These are phyloP conservation scores for Corbicula japonica DNA, from an alignment of 2,888 invertebrate genomes.

Conservation along the genomic window DNA sequence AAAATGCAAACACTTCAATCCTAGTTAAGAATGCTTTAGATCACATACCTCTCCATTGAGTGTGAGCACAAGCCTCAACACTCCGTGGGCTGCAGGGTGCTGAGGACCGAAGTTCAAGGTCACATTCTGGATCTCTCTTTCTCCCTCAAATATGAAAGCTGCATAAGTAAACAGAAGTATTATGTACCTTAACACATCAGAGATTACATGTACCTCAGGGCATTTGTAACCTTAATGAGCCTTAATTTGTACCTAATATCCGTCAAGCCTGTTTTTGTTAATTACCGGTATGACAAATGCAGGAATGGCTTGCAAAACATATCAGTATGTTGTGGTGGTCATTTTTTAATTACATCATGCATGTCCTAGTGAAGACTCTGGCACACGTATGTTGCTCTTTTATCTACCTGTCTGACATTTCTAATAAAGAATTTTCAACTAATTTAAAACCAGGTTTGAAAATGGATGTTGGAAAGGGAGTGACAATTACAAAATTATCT, in stretches of 20 bases:
- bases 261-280: too few species aligned
- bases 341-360: too few species aligned
- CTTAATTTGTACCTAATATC: too few species aligned
- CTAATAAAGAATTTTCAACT: too few species aligned
- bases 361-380: too few species aligned
- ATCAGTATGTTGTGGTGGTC: too few species aligned
- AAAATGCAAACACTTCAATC: neutral
- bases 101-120: conserved; percentile 96
- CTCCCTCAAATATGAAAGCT: conserved; percentile 88
- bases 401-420: too few species aligned
- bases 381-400: too few species aligned
- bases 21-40: neutral
- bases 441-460: too few species aligned
- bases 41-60: conserved; percentile 92
- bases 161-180: conserved; percentile 3
- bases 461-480: too few species aligned
- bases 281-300: neutral
- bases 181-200: neutral
- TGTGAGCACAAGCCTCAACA: conserved; percentile 94
- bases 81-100: conserved; percentile 98
- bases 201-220: neutral
- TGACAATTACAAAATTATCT: too few species aligned
- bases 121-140: conserved; percentile 94
- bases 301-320: neutral
- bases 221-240: too few species aligned